Evolutionary conservation across 64 coral and sea anemone species (phyloP), one percentile per base, ranked within the genome.

Genomic region (Hydrozoanthus tunicans): DNA sequence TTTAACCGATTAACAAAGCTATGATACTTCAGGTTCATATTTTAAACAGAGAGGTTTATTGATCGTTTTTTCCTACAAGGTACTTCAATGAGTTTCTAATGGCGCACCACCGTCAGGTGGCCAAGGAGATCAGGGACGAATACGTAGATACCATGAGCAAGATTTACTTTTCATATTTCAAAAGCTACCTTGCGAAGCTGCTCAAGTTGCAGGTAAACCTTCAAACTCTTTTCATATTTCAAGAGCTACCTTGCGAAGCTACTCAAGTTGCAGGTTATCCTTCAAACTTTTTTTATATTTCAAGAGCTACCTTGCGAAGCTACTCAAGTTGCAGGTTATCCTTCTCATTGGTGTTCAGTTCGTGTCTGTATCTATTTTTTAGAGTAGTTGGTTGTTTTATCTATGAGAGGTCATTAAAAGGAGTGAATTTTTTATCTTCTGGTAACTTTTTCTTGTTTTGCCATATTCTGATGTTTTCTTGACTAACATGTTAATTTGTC

Each of bases 161-260:
- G 85, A 95, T 98, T 23, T 98, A 98, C 73, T 98, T 98, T 76
- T 95, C 96, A 3, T 98, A 98, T 83, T 98, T 98, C 74, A 98
- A 98, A 64, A 93, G 91, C 23, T 98, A 98, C 78, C 93, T 98
- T 13, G 74, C 77, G 88, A 98, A 98, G 54, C 78, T 98, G 9
- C 78, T 95, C 9, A 98, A 98, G 62, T 25, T 98, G 53, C 96
- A 98, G 89, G 96, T 93, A 78, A 78, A 53, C 20, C 20, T 20
- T 20, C 20, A 20, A 20, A 20, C 20, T 20, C 20, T 20, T 20
- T 20, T 20, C 20, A 20, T 4, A 5, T 68, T 0, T 86, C 56
- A 2, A 43, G 32, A 43, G 32, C 32, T 43, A 1, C 0, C 32
- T 43, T 43, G 32, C 32, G 32, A 43, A 43, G 32, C 32, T 43